Percentiles rank a stretch among this genome's conserved stretches.
Evolutionary conservation across 2,888 invertebrate genomes (phyloP).

Genomic region (Synanthedon andrenaeformis): DNA sequence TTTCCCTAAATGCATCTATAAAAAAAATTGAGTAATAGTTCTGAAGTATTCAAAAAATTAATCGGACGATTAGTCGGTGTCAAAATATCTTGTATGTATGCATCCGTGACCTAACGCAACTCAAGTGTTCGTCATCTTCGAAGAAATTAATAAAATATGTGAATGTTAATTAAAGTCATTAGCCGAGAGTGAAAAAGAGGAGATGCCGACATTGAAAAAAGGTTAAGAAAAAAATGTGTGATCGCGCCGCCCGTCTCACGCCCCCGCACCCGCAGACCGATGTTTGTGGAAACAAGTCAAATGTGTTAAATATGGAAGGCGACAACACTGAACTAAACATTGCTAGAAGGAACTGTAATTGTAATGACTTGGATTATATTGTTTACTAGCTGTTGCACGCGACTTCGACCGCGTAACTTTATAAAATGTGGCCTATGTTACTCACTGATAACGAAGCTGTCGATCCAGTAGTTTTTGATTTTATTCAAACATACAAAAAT

Average conservation of each 20-base stretch:
- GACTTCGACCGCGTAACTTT: no score
- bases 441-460: no score
- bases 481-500: no score
- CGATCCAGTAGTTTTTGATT: no score
- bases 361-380: no score
- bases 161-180: constrained; percentile 66
- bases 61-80: constrained; percentile 1
- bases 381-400: no score
- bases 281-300: constrained; percentile 63
- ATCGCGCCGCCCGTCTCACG: constrained; percentile 41
- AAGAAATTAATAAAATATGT: constrained; percentile 54
- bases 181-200: constrained; percentile 45
- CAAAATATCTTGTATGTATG: constrained; percentile 1
- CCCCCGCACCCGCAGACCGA: constrained; percentile 26
- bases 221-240: constrained; percentile 41
- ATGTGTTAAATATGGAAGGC: constrained; percentile 55
- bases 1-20: no score
- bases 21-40: neutral
- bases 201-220: constrained; percentile 52
- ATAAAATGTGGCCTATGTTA: no score
- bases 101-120: constrained; percentile 7
- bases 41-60: neutral
- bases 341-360: neutral
- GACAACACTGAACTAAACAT: constrained; percentile 8
- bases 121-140: constrained; percentile 30